Conservation (phyloP, 2,797 vertebrate species). For the Hapalemur alaotrensis region DNA sequence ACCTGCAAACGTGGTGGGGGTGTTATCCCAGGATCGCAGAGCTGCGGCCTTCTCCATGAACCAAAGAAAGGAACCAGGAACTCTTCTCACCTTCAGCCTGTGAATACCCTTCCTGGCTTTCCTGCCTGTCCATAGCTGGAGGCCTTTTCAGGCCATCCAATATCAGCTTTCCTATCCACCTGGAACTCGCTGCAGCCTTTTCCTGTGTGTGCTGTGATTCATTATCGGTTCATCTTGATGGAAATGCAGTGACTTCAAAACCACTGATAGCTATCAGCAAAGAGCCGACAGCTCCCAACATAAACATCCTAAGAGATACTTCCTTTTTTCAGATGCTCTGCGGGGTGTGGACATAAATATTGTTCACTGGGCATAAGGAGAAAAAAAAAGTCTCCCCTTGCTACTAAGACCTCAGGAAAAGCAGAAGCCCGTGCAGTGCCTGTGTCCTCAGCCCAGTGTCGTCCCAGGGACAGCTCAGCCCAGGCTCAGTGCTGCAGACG, state of each 20-base stretch:
- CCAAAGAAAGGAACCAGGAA: background rate
- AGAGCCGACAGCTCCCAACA: background rate
- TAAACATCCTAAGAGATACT: constrained; percentile 50
- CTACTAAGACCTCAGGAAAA: constrained; percentile 8
- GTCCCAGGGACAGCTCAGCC: background rate
- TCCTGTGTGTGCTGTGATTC: constrained; percentile 32
- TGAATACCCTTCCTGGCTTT: background rate
- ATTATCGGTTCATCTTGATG: background rate
- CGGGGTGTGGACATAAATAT: constrained; percentile 47
- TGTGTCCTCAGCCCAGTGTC: background rate
- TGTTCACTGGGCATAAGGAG: background rate
- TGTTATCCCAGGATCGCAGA: background rate
- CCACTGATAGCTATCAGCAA: constrained; percentile 36
- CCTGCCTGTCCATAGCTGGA: background rate
- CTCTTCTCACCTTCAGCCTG: background rate
- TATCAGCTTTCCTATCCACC: background rate
- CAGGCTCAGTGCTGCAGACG: background rate
- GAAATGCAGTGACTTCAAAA: constrained; percentile 41
- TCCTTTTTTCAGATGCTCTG: constrained; percentile 43
- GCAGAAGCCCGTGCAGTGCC: background rate
- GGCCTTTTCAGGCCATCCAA: background rate
- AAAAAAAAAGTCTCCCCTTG: constrained; percentile 9
- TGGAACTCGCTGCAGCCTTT: background rate
- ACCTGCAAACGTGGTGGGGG: background rate
- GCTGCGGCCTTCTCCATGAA: background rate